Evolutionary conservation across 2,113 vertebrate species (phyloP).

Genomic region (Heptranchias perlo): DNA sequence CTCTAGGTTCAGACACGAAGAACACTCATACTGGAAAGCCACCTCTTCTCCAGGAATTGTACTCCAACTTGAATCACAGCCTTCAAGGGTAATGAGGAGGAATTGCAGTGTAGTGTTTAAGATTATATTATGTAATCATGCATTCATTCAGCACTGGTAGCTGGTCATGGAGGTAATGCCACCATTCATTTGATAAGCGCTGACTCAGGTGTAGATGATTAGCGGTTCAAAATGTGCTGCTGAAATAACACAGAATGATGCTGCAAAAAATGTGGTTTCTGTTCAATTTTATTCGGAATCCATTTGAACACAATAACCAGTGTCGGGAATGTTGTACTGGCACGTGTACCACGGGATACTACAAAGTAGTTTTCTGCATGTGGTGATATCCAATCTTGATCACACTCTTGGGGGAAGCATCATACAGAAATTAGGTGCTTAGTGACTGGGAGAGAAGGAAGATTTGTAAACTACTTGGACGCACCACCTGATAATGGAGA

Average conservation of each 20-base stretch:
- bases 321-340: background rate
- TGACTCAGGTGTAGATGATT: background rate
- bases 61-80: background rate
- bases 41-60: background rate
- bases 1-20: background rate
- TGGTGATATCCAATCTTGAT: background rate
- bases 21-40: background rate
- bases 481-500: background rate
- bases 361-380: background rate
- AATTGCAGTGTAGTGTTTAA: background rate
- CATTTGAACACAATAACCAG: background rate
- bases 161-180: background rate
- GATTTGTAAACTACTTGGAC: background rate
- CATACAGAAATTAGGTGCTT: no score
- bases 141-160: background rate
- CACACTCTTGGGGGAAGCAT: no score
- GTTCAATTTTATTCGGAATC: background rate
- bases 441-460: background rate
- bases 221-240: background rate
- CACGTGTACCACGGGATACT: background rate
- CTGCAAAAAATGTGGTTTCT: background rate
- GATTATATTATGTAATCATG: background rate
- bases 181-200: background rate
- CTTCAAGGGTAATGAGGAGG: background rate
- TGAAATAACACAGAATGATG: background rate